Conservation (phyloP, 1,140 invertebrate genomes). For the Drosophila nigromelanica region DNA sequence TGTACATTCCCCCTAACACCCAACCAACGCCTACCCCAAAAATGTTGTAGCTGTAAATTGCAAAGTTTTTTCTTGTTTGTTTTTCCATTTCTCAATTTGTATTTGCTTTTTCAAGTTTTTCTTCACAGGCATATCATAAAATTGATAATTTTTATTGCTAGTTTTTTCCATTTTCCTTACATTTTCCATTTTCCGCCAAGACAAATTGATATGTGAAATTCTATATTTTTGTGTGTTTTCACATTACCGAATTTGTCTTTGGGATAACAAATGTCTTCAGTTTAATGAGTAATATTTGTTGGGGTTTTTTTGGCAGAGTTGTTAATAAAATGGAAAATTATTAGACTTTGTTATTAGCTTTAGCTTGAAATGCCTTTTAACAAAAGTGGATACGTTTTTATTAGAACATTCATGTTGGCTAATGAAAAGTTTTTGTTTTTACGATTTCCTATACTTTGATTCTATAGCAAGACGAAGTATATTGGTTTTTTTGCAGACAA, state of each 20-base stretch:
- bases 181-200: conserved; percentile 6
- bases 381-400: neutral
- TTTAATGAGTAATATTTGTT: too few relatives aligned
- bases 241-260: neutral
- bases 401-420: neutral
- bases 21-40: conserved; percentile 1
- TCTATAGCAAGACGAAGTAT: too few relatives aligned
- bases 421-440: neutral
- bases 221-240: conserved; percentile 13
- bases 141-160: conserved; percentile 24
- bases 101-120: conserved; percentile 22
- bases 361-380: neutral
- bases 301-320: neutral
- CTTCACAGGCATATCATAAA: conserved; percentile 37
- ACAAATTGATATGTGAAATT: conserved; percentile 37
- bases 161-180: neutral
- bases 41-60: conserved; percentile 32
- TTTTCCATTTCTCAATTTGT: conserved; percentile 20
- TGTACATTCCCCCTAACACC: neutral
- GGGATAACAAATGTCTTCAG: neutral
- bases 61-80: conserved; percentile 16
- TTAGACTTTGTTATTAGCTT: neutral
- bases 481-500: too few relatives aligned
- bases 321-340: neutral
- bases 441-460: neutral